Conservation (phyloP, 2,888 invertebrate species). For the Cotesia congregata region DNA sequence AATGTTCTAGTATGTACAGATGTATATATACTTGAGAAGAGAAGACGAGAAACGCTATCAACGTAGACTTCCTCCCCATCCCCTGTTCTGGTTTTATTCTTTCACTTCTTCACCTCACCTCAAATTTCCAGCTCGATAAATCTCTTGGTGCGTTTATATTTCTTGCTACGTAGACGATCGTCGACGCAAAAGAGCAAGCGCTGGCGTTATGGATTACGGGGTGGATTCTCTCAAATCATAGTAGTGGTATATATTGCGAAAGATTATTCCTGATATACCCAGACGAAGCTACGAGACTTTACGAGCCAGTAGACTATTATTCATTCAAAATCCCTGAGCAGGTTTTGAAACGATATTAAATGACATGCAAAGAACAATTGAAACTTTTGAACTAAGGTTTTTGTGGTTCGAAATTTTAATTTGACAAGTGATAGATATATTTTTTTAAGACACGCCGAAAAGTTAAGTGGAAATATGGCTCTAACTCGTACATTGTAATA, state of each 20-base stretch:
- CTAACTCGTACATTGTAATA: neutral
- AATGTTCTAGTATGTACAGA: conserved; percentile 8
- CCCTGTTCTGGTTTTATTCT: conserved; percentile 29
- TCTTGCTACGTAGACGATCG: conserved; percentile 31
- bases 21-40: conserved; percentile 35
- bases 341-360: conserved; percentile 14
- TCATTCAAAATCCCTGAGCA: conserved; percentile 38
- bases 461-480: neutral
- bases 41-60: conserved; percentile 19
- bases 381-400: conserved; percentile 19
- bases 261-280: conserved; percentile 31
- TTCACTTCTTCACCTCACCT: conserved; percentile 39
- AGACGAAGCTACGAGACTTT: conserved; percentile 39
- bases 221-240: conserved; percentile 36
- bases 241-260: neutral
- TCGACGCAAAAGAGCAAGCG: conserved; percentile 29
- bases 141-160: conserved; percentile 45
- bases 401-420: conserved; percentile 27
- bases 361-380: conserved; percentile 10
- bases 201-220: conserved; percentile 45
- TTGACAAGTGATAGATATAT: conserved; percentile 30
- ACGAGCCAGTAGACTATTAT: conserved; percentile 48
- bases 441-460: conserved; percentile 3
- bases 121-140: conserved; percentile 46
- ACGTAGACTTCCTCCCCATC: conserved; percentile 37